These are phyloP conservation scores for Branchellion lobata DNA, from an alignment of 2,888 invertebrate genomes.

Conservation along the genomic window DNA sequence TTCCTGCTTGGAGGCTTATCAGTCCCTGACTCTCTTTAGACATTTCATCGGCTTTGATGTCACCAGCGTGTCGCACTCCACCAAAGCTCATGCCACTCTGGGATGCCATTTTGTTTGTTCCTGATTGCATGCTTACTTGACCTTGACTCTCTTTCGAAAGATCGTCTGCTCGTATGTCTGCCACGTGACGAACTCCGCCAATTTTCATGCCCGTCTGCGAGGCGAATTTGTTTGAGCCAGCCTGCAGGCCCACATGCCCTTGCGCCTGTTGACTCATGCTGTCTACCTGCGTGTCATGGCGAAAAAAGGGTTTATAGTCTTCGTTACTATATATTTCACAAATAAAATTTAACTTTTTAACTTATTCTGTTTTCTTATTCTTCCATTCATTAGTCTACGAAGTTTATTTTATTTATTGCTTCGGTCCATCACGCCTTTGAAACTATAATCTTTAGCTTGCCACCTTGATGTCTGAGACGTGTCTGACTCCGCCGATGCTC, in stretches of 20 bases:
- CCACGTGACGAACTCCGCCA: conserved; percentile 58
- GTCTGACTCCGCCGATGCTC: conserved; percentile 58
- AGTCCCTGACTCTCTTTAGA: conserved; percentile 55
- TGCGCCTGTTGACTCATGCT: conserved; percentile 56
- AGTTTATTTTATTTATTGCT: too few relatives aligned
- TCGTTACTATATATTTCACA: too few relatives aligned
- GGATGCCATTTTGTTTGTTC: conserved; percentile 59
- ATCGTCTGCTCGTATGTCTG: conserved; percentile 59
- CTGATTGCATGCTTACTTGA: conserved; percentile 58
- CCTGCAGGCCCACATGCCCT: conserved; percentile 57
- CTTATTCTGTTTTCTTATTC: too few relatives aligned
- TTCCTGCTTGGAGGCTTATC: conserved; percentile 58
- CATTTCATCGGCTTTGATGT: conserved; percentile 57
- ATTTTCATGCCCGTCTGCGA: conserved; percentile 58
- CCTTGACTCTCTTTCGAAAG: conserved; percentile 55
- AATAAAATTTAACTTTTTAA: too few relatives aligned
- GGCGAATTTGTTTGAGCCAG: conserved; percentile 59
- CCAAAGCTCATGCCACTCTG: conserved; percentile 60
- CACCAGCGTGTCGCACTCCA: conserved; percentile 57
- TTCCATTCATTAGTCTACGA: too few relatives aligned
- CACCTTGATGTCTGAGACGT: conserved; percentile 59
- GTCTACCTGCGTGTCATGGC: conserved; percentile 51
- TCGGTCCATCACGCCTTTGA: too few relatives aligned
- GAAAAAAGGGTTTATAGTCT: too few relatives aligned
- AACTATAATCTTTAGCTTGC: background rate